Evolutionary conservation across 2,888 invertebrate species (phyloP), one percentile per base, ranked within the genome.

Genomic region (Caenorhabditis parvicauda): DNA sequence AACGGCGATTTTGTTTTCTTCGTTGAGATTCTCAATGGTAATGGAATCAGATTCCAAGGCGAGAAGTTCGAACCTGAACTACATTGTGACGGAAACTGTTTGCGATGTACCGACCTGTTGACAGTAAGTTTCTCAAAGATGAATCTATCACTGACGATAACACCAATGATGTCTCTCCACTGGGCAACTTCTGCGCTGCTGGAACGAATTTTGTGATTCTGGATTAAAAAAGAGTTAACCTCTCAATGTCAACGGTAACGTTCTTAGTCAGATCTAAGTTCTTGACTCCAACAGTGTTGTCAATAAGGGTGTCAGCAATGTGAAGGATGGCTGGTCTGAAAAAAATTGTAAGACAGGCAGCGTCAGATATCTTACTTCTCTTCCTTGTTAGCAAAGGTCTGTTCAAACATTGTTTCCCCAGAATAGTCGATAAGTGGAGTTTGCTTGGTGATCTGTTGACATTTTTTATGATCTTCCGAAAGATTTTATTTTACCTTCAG

Each of bases 111-210:
- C 39, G 21, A 75, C 74, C 65, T 65, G 49, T 60, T 50, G 37
- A 74, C 64, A 6, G 71, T 71, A 38, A 76, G 63, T 44, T 72
- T 63, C 17, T 61, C 62, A 48, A 64, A 76, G 22, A 64, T 64
- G 58, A 55, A 57, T 22, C 64, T 65, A 58, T 79, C 79, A 41
- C 54, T 51, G 42, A 78, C 76, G 43, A 79, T 62, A 50, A 77
- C 75, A 46, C 79, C 79, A 32, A 56, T 59, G 51, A 50, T 67
- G 44, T 79, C 78, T 45, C 78, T 63, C 79, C 79, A 79, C 9
- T 70, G 58, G 24, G 53, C 60, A 19, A 58, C 25, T 51, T 61
- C 64, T 9, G 53, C 44, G 43, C 48, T n/a, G 24, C 60, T 60
- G 24, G 49, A 60, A 28, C 14, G 21, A 14, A 39, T 6, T 22